Evolutionary conservation across 2,113 vertebrate genomes (phyloP).

Genomic region (Platanista minor): DNA sequence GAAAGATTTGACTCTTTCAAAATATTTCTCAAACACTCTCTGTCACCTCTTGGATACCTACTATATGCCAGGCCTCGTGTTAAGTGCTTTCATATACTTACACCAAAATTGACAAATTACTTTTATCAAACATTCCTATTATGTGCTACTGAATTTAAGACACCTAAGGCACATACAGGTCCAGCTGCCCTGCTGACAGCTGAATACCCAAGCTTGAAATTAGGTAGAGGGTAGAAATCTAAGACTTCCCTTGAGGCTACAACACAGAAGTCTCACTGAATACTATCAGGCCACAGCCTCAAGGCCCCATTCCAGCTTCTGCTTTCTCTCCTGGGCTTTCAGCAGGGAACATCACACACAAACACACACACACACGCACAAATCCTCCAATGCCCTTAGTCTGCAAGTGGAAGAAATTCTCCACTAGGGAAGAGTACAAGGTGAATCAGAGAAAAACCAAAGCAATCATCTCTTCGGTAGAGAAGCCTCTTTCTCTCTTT

Average conservation of each 20-base stretch:
- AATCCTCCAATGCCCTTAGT: neutral
- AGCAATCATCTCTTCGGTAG: neutral
- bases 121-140: neutral
- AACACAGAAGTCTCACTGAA: neutral
- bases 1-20: neutral
- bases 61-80: neutral
- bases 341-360: neutral
- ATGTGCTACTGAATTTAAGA: constrained; percentile 20
- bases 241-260: neutral
- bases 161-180: neutral
- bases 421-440: neutral
- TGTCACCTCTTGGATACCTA: neutral
- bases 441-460: constrained; percentile 14
- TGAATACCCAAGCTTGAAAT: neutral
- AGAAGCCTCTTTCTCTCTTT: neutral
- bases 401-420: constrained; percentile 9
- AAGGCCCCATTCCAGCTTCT: neutral
- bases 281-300: neutral
- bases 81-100: constrained; percentile 20
- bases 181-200: neutral
- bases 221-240: neutral
- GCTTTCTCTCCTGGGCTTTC: neutral
- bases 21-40: constrained; percentile 8
- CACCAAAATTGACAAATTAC: neutral
- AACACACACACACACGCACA: neutral